Percentiles rank a stretch among this genome's conserved stretches.
Conservation (phyloP, 2,113 vertebrate genomes). For the Deroptyus accipitrinus region DNA sequence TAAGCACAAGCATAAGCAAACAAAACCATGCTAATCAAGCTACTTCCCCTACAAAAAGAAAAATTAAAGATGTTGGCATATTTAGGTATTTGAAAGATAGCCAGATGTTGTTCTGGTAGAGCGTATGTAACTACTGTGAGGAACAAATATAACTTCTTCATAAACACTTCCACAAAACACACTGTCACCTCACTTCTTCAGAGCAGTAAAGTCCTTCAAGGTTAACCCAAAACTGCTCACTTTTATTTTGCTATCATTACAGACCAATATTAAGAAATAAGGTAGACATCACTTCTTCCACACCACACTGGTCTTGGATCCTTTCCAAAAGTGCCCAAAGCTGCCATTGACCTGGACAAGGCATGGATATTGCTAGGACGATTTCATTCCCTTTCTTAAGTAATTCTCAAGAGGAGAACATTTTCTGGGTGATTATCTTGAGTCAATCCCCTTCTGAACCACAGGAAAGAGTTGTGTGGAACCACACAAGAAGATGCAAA, state of each 20-base stretch:
- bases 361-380: background rate
- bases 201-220: background rate
- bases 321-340: background rate
- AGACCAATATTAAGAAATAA: background rate
- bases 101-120: background rate
- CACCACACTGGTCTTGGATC: background rate
- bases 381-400: background rate
- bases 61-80: background rate
- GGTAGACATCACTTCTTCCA: background rate
- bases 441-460: background rate
- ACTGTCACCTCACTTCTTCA: background rate
- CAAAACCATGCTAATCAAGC: background rate
- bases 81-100: background rate
- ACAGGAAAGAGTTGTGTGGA: background rate
- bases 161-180: background rate
- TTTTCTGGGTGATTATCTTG: background rate
- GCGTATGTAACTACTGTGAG: background rate
- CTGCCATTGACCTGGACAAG: background rate
- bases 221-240: background rate
- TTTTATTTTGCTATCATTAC: background rate
- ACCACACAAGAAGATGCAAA: background rate
- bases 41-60: background rate
- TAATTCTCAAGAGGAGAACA: background rate
- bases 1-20: constrained; percentile 25
- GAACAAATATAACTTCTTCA: background rate